phyloP scores from a whole-genome alignment of 1,140 invertebrate species.

The Luehdorfia chinensis region DNA sequence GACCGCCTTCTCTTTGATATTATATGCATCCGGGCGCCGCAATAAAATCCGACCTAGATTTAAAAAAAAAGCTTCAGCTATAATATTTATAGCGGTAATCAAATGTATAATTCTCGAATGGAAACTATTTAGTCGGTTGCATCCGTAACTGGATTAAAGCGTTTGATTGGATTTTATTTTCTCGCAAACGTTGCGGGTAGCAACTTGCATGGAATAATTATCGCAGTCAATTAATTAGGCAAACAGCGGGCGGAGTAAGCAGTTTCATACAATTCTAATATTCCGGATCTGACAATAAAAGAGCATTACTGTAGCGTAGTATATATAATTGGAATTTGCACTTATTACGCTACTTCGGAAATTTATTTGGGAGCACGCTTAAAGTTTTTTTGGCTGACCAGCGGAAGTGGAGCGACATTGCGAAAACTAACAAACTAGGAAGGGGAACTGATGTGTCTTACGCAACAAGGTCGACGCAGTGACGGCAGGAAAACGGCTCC shows the following conservation, averaged over 20 bases:
- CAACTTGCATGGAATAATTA: slow-evolving; percentile 14
- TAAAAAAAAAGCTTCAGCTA: slow-evolving; percentile 13
- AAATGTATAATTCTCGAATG: slow-evolving; percentile 15
- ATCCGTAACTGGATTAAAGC: slow-evolving; percentile 14
- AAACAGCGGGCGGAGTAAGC: slow-evolving; percentile 3
- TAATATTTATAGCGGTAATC: slow-evolving; percentile 11
- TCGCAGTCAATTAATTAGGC: slow-evolving; percentile 15
- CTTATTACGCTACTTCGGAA: background rate
- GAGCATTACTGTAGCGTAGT: background rate
- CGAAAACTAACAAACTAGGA: slow-evolving; percentile 38
- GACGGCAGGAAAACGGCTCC: slow-evolving; percentile 36
- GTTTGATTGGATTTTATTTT: slow-evolving; percentile 17
- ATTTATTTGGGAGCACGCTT: slow-evolving; percentile 13
- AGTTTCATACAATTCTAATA: slow-evolving; percentile 14
- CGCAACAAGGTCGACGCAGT: slow-evolving; percentile 42
- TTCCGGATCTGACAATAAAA: background rate
- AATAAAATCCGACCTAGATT: slow-evolving; percentile 30
- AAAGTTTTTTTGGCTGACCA: slow-evolving; percentile 24
- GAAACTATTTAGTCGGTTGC: slow-evolving; percentile 13
- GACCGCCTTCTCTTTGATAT: slow-evolving; percentile 43
- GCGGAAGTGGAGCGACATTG: slow-evolving; percentile 38
- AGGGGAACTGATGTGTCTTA: slow-evolving; percentile 50
- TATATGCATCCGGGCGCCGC: slow-evolving; percentile 33
- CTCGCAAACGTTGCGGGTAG: slow-evolving; percentile 14
- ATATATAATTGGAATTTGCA: slow-evolving; percentile 13